Percentiles rank a stretch among this genome's conserved stretches.
Evolutionary conservation across 2,888 invertebrate species (phyloP).

Genomic region (Gasteruption jaculator): DNA sequence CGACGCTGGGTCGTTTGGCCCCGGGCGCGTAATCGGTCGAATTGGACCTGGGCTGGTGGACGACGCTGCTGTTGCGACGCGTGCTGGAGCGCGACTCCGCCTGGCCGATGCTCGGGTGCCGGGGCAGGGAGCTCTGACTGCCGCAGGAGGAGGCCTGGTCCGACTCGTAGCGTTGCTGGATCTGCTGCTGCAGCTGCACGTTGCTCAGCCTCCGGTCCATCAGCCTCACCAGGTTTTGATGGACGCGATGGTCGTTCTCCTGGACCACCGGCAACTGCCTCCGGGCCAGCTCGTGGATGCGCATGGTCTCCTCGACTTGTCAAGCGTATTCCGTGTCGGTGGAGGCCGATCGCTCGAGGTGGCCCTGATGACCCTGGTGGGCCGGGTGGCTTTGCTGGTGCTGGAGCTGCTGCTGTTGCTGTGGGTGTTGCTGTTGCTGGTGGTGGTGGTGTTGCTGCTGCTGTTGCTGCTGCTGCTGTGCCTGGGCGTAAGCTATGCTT

Average conservation of each 20-base stretch:
- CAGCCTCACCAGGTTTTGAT: slow-evolving; percentile 40
- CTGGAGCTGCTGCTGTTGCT: slow-evolving; percentile 24
- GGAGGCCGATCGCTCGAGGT: slow-evolving; percentile 52
- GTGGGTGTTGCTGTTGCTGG: slow-evolving; percentile 51
- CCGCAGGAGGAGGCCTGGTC: too few species aligned
- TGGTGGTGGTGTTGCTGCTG: slow-evolving; percentile 15
- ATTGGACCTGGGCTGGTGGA: slow-evolving; percentile 30
- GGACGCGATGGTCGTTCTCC: slow-evolving; percentile 36
- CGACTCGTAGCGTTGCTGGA: slow-evolving; percentile 26
- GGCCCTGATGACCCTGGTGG: slow-evolving; percentile 34
- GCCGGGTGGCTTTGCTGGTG: slow-evolving; percentile 22
- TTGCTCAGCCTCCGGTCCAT: slow-evolving; percentile 46
- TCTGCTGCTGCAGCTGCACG: slow-evolving; percentile 35
- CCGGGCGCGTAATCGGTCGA: slow-evolving; percentile 23
- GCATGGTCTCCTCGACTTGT: slow-evolving; percentile 51
- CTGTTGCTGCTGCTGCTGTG: slow-evolving; percentile 48
- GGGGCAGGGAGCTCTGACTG: slow-evolving; percentile 20
- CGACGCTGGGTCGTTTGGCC: slow-evolving; percentile 24
- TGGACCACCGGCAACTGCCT: slow-evolving; percentile 25
- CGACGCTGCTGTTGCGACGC: slow-evolving; percentile 22
- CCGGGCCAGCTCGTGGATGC: slow-evolving; percentile 21
- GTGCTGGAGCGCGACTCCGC: too few species aligned
- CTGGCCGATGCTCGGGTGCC: slow-evolving; percentile 19
- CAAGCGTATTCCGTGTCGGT: slow-evolving; percentile 73
- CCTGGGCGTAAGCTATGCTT: slow-evolving; percentile 70